These are phyloP conservation scores for Belonocnema kinseyi DNA, from an alignment of 1,140 invertebrate species.

Conservation along the genomic window DNA sequence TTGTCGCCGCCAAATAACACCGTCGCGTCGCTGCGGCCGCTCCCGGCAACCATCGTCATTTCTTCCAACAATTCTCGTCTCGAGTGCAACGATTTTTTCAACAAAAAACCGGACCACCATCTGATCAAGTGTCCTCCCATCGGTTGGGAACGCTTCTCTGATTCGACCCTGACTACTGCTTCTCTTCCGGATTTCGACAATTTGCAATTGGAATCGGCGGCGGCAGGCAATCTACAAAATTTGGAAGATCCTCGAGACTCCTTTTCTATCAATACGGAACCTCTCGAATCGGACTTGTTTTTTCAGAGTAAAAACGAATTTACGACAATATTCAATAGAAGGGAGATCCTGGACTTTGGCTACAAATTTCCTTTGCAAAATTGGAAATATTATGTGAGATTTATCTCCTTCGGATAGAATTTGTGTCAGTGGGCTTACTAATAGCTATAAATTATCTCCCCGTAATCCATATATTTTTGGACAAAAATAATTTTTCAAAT, in stretches of 20 bases:
- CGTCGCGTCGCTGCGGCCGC: neutral
- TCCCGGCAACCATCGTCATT: no score
- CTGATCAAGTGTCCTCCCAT: constrained; percentile 44
- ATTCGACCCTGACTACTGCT: constrained; percentile 71
- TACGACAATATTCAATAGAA: constrained; percentile 60
- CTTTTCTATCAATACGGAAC: constrained; percentile 40
- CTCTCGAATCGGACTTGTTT: constrained; percentile 38
- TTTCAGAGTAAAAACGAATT: constrained; percentile 49
- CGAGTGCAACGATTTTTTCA: constrained; percentile 42
- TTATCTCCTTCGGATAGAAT: constrained; percentile 43
- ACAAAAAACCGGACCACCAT: constrained; percentile 23
- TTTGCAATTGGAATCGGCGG: constrained; percentile 43
- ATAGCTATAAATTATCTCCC: constrained; percentile 22
- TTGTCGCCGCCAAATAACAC: constrained; percentile 34
- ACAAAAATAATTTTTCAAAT: no score
- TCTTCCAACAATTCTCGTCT: constrained; percentile 43
- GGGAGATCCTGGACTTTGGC: constrained; percentile 54
- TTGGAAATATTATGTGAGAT: constrained; percentile 63
- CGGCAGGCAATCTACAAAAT: constrained; percentile 31
- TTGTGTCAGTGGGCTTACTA: constrained; percentile 53
- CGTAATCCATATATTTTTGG: no score
- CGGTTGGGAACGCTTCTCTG: constrained; percentile 75
- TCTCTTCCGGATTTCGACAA: constrained; percentile 71
- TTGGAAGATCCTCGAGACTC: constrained; percentile 40
- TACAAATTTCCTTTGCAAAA: constrained; percentile 56